These are phyloP conservation scores for Capromys pilorides DNA, from an alignment of 2,797 vertebrate genomes.

Conservation along the genomic window DNA sequence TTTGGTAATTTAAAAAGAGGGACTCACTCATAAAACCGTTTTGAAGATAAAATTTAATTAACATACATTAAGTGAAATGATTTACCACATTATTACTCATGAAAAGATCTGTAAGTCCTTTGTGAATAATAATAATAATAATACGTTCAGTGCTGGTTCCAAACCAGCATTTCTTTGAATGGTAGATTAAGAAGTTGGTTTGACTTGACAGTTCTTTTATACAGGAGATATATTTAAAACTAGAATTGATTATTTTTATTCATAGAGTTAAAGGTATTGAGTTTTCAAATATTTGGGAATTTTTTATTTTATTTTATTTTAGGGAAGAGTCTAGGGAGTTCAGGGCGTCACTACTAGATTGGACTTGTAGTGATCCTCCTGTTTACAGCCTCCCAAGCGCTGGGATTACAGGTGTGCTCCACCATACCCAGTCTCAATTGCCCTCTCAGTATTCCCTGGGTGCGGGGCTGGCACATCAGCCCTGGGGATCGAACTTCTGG, in stretches of 20 bases:
- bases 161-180: not conserved
- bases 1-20: not conserved
- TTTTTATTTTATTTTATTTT: not conserved
- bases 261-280: not conserved
- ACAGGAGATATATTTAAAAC: not conserved
- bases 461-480: no score
- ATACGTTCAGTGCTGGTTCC: not conserved
- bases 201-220: not conserved
- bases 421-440: no score
- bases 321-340: no score
- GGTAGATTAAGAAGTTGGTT: not conserved
- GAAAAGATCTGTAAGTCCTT: conserved; percentile 11
- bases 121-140: not conserved
- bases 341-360: no score
- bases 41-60: conserved; percentile 6
- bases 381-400: no score
- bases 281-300: conserved; percentile 40
- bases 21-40: not conserved
- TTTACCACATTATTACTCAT: not conserved
- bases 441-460: no score
- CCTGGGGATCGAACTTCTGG: no score
- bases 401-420: no score
- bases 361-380: no score
- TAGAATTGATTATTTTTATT: not conserved
- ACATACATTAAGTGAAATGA: not conserved